A percentile compares a stretch with the other conserved stretches of the same genome.
These are phyloP conservation scores for Odontomyia ornata DNA, from an alignment of 2,888 invertebrate genomes.

Conservation along the genomic window DNA sequence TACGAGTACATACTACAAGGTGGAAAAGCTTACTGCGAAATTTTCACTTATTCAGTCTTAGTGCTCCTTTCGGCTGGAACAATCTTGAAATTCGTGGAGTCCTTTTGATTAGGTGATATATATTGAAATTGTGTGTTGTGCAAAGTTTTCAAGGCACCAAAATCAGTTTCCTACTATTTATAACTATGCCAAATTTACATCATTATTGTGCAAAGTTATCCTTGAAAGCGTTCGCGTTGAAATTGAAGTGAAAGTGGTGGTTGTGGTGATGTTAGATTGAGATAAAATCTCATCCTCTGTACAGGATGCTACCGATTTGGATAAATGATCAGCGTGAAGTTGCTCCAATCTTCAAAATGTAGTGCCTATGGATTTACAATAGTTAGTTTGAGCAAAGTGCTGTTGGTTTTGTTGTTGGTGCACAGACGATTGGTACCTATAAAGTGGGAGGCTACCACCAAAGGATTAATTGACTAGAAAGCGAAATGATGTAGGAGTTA, in stretches of 20 bases:
- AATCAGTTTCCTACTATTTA: background rate
- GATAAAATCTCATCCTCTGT: background rate
- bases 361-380: background rate
- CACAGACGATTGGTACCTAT: background rate
- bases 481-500: constrained; percentile 9
- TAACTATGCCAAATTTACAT: background rate
- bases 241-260: background rate
- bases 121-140: background rate
- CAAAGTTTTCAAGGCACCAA: background rate
- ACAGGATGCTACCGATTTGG: background rate
- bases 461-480: constrained; percentile 21
- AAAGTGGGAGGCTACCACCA: background rate
- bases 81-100: constrained; percentile 34
- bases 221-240: background rate
- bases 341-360: background rate
- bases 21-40: constrained; percentile 15
- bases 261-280: background rate
- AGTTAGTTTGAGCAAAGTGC: background rate
- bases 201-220: background rate
- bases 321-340: constrained; percentile 1
- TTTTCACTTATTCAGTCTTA: constrained; percentile 42
- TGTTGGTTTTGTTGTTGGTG: background rate
- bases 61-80: constrained; percentile 45
- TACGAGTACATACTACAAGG: background rate
- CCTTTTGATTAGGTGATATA: background rate